Base-by-base conservation (phyloP, 2,113 vertebrate species). In the Alosa alosa region DNA sequence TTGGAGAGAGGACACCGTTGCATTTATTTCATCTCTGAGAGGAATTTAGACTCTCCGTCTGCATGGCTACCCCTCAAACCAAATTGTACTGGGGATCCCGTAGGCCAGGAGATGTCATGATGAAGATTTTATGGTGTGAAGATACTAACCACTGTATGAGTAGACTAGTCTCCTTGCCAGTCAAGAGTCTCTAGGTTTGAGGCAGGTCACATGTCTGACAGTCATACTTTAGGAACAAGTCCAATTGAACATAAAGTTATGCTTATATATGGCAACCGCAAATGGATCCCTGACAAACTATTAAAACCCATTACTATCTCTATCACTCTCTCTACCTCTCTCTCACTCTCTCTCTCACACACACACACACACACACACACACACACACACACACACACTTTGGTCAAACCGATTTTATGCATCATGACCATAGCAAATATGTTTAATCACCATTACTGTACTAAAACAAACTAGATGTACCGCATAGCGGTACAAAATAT, bases 11-110 rank as follows among this genome's bases (percentile, higher is more conserved):
- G 87, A 82, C 39, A 89, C 72, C 82, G 81, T 86, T 78, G 72
- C 36, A 17, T 36, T 39, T 39, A 75, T 88, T 87, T 49, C 39
- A 84, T 68, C 55, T 45, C n/a, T 6, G 84, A 36, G 57, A 39
- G 84, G 86, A 64, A 81, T 41, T 84, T 89, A 85, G 82, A 90
- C 87, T 91, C 90, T 90, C 39, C 85, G 52, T 64, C 57, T 7
- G 57, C 57, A 25, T 25, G n/a, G 57, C 25, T n/a, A 68, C 64
- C n/a, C 64, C n/a, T 68, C 25, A 68, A 25, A 68, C 86, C 88
- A 78, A 89, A 85, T 17, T n/a, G 68, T 86, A 86, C 45, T 81
- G 47, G 39, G 36, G 31, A 55, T 10, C 49, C n/a, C 1, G 11
- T 6, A 49, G 64, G 13, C 36, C 9, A 52, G 46, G 39, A 55